These are phyloP conservation scores for Labrus mixtus DNA, from an alignment of 2,113 vertebrate species.

Conservation along the genomic window DNA sequence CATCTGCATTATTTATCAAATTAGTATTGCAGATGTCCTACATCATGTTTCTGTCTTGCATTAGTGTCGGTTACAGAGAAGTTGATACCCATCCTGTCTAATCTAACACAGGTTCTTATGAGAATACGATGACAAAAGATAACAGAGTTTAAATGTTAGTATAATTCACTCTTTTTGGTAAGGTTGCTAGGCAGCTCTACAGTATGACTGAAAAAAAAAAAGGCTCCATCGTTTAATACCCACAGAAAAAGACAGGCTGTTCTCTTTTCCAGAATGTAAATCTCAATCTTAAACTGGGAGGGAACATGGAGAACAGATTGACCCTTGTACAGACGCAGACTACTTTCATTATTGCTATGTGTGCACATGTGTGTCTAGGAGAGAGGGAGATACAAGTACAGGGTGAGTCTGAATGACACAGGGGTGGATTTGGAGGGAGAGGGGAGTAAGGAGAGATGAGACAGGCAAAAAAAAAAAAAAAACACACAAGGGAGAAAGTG, in stretches of 20 bases:
- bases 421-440: not conserved
- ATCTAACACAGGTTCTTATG: not conserved
- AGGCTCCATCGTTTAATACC: slow-evolving; percentile 2
- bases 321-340: slow-evolving; percentile 3
- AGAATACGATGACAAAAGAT: slow-evolving; percentile 1
- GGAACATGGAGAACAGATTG: slow-evolving; percentile 2
- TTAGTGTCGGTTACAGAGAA: not conserved
- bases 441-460: not conserved
- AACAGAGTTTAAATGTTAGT: slow-evolving; percentile 19
- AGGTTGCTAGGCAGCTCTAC: not conserved
- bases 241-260: not conserved
- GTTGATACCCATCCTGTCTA: not conserved
- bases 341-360: slow-evolving; percentile 5
- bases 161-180: not conserved
- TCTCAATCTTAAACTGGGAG: not conserved
- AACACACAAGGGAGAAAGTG: slow-evolving; percentile 8
- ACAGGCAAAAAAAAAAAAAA: not conserved
- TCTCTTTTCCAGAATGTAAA: not conserved
- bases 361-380: not conserved
- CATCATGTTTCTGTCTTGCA: not conserved
- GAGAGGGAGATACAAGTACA: not conserved
- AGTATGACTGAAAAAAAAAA: slow-evolving; percentile 5
- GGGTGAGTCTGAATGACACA: not conserved
- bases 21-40: not conserved
- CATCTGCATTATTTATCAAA: slow-evolving; percentile 31